Base-by-base conservation (phyloP, 2,888 invertebrate species). In the Diploptera punctata region DNA sequence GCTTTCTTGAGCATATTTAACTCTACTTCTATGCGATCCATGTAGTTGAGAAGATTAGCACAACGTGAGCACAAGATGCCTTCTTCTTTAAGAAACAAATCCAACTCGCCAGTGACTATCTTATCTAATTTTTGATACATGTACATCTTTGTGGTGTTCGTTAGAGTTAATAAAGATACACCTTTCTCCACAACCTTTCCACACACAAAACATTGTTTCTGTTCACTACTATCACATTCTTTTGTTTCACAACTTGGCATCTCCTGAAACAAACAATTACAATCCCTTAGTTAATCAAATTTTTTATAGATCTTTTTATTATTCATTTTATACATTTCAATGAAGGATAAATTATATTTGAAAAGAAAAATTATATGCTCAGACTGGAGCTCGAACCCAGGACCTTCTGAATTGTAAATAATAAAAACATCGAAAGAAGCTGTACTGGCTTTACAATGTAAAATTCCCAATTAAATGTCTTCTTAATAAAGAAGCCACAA, bases 11-110 rank as follows among this genome's bases (percentile, higher is more conserved):
- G 70, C 61, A 62, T 70, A 31, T 19, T 47, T 2, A 61, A 29
- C 33, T 70, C 70, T 16, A 61, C 70, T 44, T 70, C 70, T 13
- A 70, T 70, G 60, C 70, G 61, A 24, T 70, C 70, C 38, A 70
- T 26, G 21, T 70, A 70, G 33, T 70, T 62, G 1, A 70, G 61
- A 18, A 70, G 60, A n/a, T 19, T 38, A 5, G 61, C 19, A 29
- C 70, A 70, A 7, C 60, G 29, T 4, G 47, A 13, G 29, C 70
- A 70, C 18, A 70, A 47, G 19, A 70, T 19, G 5, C 47, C 62
- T 5, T 70, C 70, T 49, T 70, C 70, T 29, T 62, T 61, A 21
- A 70, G 26, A 9, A 61, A 29, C 7, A 61, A 19, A 24, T 61
- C 47, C 31, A 31, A 13, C 19, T 70, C 70, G 18, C 44, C 70